A percentile compares a stretch with the other conserved stretches of the same genome.
These are phyloP conservation scores for Chloebia gouldiae DNA, from an alignment of 2,113 vertebrate species.

Conservation along the genomic window DNA sequence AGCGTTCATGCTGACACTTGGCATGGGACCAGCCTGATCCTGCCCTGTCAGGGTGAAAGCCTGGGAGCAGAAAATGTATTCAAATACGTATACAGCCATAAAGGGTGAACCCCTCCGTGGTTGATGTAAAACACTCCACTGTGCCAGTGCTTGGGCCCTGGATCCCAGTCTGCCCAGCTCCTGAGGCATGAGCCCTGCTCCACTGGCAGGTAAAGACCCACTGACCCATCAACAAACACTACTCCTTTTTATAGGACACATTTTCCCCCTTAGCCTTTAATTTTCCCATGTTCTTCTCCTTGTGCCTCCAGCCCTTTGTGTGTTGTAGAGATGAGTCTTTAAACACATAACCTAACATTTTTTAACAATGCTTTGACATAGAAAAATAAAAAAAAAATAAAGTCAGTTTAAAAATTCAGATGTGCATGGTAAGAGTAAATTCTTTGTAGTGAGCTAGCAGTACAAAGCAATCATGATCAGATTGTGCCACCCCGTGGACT, in stretches of 20 bases:
- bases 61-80: not conserved
- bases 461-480: not conserved
- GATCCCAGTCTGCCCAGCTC: not conserved
- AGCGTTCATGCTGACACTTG: not conserved
- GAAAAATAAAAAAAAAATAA: not conserved
- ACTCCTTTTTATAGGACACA: not conserved
- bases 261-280: not conserved
- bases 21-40: not conserved
- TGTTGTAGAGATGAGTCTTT: not conserved
- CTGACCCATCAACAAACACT: not conserved
- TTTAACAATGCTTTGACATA: not conserved
- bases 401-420: not conserved
- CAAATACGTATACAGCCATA: not conserved
- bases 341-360: not conserved
- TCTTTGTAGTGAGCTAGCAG: no score
- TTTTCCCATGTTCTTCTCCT: not conserved
- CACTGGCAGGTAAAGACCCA: not conserved
- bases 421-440: not conserved
- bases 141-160: not conserved
- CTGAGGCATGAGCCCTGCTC: not conserved
- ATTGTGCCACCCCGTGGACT: constrained; percentile 35
- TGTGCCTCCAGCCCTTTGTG: not conserved
- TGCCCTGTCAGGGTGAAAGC: not conserved
- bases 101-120: not conserved
- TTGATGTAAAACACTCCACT: not conserved